Conservation (phyloP, 2,797 vertebrate genomes). For the Masticophis lateralis region DNA sequence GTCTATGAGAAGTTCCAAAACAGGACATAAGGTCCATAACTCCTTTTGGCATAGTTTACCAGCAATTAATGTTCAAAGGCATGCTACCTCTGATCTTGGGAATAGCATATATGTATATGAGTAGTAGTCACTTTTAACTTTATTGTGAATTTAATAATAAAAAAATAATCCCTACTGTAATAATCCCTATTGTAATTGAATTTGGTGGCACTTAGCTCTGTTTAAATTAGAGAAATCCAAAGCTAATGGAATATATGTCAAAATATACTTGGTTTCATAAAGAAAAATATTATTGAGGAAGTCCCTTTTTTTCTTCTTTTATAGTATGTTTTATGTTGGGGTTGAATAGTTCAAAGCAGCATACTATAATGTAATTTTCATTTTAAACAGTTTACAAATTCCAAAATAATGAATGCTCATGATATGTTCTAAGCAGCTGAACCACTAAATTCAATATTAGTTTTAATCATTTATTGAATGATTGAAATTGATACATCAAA, state of each 20-base stretch:
- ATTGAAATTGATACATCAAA: not conserved
- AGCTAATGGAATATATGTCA: not conserved
- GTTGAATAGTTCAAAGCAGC: not conserved
- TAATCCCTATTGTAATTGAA: not conserved
- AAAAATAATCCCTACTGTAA: not conserved
- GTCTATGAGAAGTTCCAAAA: not conserved
- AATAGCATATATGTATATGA: not conserved
- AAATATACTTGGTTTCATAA: not conserved
- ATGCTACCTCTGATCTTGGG: not conserved
- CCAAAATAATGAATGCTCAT: not conserved
- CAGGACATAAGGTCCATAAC: not conserved
- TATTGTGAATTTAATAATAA: not conserved
- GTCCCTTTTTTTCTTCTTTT: not conserved
- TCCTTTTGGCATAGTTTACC: not conserved
- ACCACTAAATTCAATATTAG: not conserved
- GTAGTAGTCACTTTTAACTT: not conserved
- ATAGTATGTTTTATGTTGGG: not conserved
- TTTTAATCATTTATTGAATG: not conserved
- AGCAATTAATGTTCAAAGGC: not conserved
- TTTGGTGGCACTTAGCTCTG: not conserved
- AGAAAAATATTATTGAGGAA: not conserved
- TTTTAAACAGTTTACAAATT: not conserved
- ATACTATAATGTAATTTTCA: not conserved
- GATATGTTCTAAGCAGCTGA: not conserved
- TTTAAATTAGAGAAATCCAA: not conserved